Conservation (phyloP, 2,797 vertebrate genomes). For the Lacerta agilis region DNA sequence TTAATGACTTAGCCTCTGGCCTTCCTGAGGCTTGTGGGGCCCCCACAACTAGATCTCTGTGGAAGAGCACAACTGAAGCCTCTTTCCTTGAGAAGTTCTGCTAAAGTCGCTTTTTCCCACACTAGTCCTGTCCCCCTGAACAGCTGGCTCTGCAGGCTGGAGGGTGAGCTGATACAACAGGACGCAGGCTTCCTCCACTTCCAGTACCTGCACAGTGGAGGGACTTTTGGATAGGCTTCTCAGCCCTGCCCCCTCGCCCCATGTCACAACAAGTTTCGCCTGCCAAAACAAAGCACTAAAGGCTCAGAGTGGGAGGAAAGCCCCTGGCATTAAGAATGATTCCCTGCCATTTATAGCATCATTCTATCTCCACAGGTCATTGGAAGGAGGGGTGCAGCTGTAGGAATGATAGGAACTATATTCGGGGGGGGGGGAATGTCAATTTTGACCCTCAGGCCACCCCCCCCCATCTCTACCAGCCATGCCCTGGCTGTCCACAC, state of each 20-base stretch:
- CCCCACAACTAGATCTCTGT: not conserved
- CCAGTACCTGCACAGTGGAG: too few relatives aligned
- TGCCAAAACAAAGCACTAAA: not conserved
- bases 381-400: too few relatives aligned
- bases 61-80: not conserved
- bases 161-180: not conserved
- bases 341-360: too few relatives aligned
- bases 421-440: too few relatives aligned
- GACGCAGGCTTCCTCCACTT: not conserved
- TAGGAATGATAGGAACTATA: too few relatives aligned
- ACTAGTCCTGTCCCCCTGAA: not conserved
- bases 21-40: not conserved
- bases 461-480: too few relatives aligned
- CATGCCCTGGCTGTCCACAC: too few relatives aligned
- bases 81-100: not conserved
- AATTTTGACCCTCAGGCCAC: not conserved
- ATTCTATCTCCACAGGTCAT: too few relatives aligned
- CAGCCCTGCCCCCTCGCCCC: not conserved
- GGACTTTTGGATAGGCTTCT: not conserved
- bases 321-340: too few relatives aligned
- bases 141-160: not conserved
- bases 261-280: not conserved
- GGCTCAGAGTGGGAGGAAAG: not conserved
- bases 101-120: not conserved
- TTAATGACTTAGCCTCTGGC: not conserved